Percentiles rank a stretch among this genome's conserved stretches.
These are phyloP conservation scores for Pherbina coryleti DNA, from an alignment of 2,888 invertebrate species.

Conservation along the genomic window DNA sequence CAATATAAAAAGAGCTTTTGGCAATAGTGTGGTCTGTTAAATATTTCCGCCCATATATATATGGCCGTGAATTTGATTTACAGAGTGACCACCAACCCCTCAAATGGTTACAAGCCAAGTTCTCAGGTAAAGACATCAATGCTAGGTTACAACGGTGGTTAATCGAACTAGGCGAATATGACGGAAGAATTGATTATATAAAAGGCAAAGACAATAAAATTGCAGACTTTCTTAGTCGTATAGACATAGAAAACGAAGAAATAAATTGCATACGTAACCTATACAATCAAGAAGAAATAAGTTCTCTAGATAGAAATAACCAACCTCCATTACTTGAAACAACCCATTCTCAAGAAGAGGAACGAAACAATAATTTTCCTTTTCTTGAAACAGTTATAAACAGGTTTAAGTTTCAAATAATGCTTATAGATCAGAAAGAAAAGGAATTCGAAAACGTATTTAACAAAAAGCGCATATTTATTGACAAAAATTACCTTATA, in stretches of 20 bases:
- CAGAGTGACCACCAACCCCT: conserved; percentile 57
- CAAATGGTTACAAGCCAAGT: conserved; percentile 45
- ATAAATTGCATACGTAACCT: conserved; percentile 39
- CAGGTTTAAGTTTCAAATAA: conserved; percentile 16
- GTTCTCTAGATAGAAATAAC: background rate
- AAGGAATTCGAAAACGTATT: conserved; percentile 10
- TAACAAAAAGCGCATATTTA: conserved; percentile 14
- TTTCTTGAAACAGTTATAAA: conserved; percentile 13
- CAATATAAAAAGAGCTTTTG: conserved; percentile 60
- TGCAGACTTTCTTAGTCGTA: conserved; percentile 35
- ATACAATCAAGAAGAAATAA: conserved; percentile 13
- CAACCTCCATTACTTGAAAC: background rate
- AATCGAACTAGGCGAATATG: conserved; percentile 55
- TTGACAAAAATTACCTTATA: conserved; percentile 33
- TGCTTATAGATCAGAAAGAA: too few relatives aligned
- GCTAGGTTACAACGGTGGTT: conserved; percentile 55
- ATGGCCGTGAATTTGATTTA: conserved; percentile 53
- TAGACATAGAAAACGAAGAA: conserved; percentile 39
- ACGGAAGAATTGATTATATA: conserved; percentile 51
- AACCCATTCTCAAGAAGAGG: conserved; percentile 13
- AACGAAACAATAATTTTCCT: background rate
- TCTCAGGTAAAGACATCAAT: conserved; percentile 50
- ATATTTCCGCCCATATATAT: conserved; percentile 57
- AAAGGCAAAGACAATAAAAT: conserved; percentile 34
- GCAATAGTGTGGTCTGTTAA: conserved; percentile 51